A percentile compares a stretch with the other conserved stretches of the same genome.
Evolutionary conservation across 2,888 invertebrate genomes (phyloP).

Genomic region (Drosophila melanosoma): DNA sequence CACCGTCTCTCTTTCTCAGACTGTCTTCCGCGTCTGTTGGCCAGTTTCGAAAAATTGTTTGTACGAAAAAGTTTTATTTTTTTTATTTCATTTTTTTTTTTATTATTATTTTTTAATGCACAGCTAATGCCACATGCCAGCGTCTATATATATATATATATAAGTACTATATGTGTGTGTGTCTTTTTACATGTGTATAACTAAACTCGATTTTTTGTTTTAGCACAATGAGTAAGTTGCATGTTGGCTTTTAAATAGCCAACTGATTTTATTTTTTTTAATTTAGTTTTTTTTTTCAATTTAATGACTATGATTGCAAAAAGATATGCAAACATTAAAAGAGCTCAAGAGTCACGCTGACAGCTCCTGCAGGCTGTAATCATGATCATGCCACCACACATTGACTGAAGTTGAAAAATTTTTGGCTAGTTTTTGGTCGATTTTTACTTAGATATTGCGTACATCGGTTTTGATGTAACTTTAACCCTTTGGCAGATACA

Average conservation of each 20-base stretch:
- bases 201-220: constrained; percentile 79
- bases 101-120: constrained; percentile 53
- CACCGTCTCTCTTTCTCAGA: constrained; percentile 14
- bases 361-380: constrained; percentile 57
- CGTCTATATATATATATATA: not conserved
- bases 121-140: constrained; percentile 48
- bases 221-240: constrained; percentile 82
- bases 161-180: constrained; percentile 31
- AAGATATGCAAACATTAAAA: constrained; percentile 32
- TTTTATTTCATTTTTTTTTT: constrained; percentile 9
- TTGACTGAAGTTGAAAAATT: constrained; percentile 23
- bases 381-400: constrained; percentile 52
- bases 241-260: constrained; percentile 50
- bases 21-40: constrained; percentile 70
- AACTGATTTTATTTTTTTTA: constrained; percentile 36
- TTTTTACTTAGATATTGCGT: not conserved
- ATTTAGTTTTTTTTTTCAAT: constrained; percentile 64
- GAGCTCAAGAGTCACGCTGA: constrained; percentile 48
- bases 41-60: constrained; percentile 60
- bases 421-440: constrained; percentile 26
- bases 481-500: constrained; percentile 24
- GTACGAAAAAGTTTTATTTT: constrained; percentile 33
- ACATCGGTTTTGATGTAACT: not conserved
- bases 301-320: constrained; percentile 77
- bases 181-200: constrained; percentile 25